Evolutionary conservation across 2,888 invertebrate species (phyloP).

Genomic region (Protodeltote pygarga): DNA sequence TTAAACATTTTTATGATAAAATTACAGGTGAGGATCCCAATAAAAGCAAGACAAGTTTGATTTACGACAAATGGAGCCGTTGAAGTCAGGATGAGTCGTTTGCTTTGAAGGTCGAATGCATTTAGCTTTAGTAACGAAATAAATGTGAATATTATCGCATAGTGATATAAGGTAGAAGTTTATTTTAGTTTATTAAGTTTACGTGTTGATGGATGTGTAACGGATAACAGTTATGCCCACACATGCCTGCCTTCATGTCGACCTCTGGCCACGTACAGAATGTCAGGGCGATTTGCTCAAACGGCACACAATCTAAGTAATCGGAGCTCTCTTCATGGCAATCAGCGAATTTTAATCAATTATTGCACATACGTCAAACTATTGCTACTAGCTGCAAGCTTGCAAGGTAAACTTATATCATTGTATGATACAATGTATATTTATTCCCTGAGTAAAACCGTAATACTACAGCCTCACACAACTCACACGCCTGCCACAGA

Average conservation of each 20-base stretch:
- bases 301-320: conserved; percentile 50
- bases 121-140: conserved; percentile 11
- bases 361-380: conserved; percentile 25
- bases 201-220: conserved; percentile 45
- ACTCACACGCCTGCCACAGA: no score
- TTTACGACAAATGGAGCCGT: conserved; percentile 39
- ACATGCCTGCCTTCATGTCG: conserved; percentile 73
- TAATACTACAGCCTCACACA: no score
- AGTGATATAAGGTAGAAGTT: conserved; percentile 11
- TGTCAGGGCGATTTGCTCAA: conserved; percentile 73
- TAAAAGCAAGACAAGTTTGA: conserved; percentile 50
- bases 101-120: conserved; percentile 15
- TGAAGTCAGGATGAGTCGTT: conserved; percentile 15
- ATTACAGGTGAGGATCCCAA: conserved; percentile 39
- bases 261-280: conserved; percentile 71
- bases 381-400: conserved; percentile 14
- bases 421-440: neutral
- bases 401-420: neutral
- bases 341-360: conserved; percentile 55
- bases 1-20: conserved; percentile 48
- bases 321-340: conserved; percentile 44
- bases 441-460: no score
- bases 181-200: conserved; percentile 24
- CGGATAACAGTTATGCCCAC: conserved; percentile 48
- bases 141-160: neutral